A percentile compares a stretch with the other conserved stretches of the same genome.
phyloP scores from a whole-genome alignment of 2,797 vertebrate genomes.

The Gobionotothen gibberifrons region DNA sequence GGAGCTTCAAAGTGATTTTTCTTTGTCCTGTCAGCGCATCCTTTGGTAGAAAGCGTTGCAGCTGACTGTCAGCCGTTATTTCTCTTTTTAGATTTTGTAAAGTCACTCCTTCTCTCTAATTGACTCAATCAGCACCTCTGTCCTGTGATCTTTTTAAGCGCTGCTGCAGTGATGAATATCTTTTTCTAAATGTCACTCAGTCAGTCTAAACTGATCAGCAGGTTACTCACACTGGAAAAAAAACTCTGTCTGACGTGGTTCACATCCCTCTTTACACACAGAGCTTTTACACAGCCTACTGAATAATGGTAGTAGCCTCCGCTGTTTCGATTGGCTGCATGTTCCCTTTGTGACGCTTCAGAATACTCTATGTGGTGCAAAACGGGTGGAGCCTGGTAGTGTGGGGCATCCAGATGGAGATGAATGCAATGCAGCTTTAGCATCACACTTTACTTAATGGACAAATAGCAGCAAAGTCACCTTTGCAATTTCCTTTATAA shows the following conservation, averaged over 20 bases:
- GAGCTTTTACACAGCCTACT: slow-evolving; percentile 18
- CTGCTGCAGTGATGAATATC: slow-evolving; percentile 32
- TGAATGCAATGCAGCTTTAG: slow-evolving; percentile 40
- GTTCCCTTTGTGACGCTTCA: slow-evolving; percentile 33
- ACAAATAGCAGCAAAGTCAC: slow-evolving; percentile 11
- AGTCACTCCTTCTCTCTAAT: slow-evolving; percentile 49
- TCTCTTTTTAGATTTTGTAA: slow-evolving; percentile 43
- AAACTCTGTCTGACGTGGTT: slow-evolving; percentile 22
- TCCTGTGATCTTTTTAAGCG: slow-evolving; percentile 9
- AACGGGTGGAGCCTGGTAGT: slow-evolving; percentile 54
- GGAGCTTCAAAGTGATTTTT: slow-evolving; percentile 27
- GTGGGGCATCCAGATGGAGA: slow-evolving; percentile 51
- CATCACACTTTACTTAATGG: slow-evolving; percentile 13
- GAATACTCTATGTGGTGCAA: slow-evolving; percentile 32
- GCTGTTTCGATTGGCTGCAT: slow-evolving; percentile 36
- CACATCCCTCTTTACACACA: slow-evolving; percentile 18
- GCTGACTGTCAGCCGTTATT: slow-evolving; percentile 26
- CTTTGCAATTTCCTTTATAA: not conserved
- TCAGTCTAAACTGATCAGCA: slow-evolving; percentile 29
- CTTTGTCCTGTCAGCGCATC: slow-evolving; percentile 49
- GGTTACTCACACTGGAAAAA: not conserved
- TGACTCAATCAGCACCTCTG: slow-evolving; percentile 52
- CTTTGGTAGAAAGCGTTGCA: slow-evolving; percentile 17
- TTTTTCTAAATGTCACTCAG: slow-evolving; percentile 32
- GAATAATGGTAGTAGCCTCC: slow-evolving; percentile 25